phyloP scores from a whole-genome alignment of 1,140 invertebrate genomes.

The Popillia japonica region DNA sequence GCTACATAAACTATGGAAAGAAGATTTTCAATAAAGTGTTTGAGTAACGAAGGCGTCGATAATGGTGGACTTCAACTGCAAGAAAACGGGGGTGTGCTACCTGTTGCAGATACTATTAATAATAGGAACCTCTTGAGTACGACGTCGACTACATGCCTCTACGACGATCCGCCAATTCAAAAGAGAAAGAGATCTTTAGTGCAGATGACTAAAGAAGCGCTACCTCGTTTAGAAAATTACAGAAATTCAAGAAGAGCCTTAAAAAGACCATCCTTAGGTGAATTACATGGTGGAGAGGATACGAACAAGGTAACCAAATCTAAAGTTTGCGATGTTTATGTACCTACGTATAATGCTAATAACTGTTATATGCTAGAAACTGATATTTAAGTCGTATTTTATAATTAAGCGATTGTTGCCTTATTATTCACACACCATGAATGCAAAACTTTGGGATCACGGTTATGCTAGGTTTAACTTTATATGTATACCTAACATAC shows the following conservation, averaged over 20 bases:
- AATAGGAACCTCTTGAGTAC: slow-evolving; percentile 40
- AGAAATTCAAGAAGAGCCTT: slow-evolving; percentile 77
- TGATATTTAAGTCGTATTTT: too few species aligned
- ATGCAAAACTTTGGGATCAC: too few species aligned
- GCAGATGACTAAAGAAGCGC: slow-evolving; percentile 75
- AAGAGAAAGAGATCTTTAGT: slow-evolving; percentile 64
- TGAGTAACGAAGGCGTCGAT: slow-evolving; percentile 44
- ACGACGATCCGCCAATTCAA: slow-evolving; percentile 29
- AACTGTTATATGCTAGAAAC: too few species aligned
- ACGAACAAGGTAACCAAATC: slow-evolving; percentile 3
- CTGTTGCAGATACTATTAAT: slow-evolving; percentile 38
- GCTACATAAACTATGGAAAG: background rate
- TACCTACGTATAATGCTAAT: too few species aligned
- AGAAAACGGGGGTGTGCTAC: slow-evolving; percentile 49
- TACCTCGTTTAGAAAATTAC: slow-evolving; percentile 90
- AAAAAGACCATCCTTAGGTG: slow-evolving; percentile 78
- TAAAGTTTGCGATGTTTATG: too few species aligned
- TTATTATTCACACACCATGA: too few species aligned
- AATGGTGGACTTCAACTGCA: slow-evolving; percentile 53
- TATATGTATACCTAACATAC: too few species aligned
- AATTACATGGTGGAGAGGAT: slow-evolving; percentile 69
- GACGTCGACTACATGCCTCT: slow-evolving; percentile 45
- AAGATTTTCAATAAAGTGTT: background rate
- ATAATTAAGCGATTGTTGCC: too few species aligned
- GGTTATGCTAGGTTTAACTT: too few species aligned